Evolutionary conservation across 2,888 invertebrate species (phyloP).

Genomic region (Acrobasis consociella): DNA sequence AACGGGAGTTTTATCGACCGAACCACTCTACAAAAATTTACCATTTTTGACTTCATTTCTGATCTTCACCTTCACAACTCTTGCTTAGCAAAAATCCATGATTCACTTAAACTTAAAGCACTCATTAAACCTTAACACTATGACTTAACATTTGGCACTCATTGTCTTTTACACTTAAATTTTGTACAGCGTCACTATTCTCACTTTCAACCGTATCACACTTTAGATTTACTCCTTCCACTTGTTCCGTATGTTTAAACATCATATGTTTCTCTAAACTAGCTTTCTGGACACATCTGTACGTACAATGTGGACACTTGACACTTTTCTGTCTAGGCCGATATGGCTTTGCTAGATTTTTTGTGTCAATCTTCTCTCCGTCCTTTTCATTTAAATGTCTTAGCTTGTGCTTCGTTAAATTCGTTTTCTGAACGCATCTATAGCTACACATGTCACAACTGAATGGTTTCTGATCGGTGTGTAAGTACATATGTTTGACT

Average conservation of each 20-base stretch:
- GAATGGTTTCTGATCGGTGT: slow-evolving; percentile 77
- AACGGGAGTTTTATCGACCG: no score
- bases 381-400: slow-evolving; percentile 71
- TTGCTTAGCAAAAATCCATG: no score
- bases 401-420: slow-evolving; percentile 75
- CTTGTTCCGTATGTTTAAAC: slow-evolving; percentile 61
- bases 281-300: slow-evolving; percentile 72
- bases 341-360: slow-evolving; percentile 64
- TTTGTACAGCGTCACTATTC: slow-evolving; percentile 47
- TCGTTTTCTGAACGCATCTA: slow-evolving; percentile 76
- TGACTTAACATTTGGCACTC: slow-evolving; percentile 39
- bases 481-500: slow-evolving; percentile 79
- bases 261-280: slow-evolving; percentile 76
- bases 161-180: slow-evolving; percentile 59
- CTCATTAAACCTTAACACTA: slow-evolving; percentile 33
- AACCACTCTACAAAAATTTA: no score
- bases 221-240: slow-evolving; percentile 40
- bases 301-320: slow-evolving; percentile 67
- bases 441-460: slow-evolving; percentile 76
- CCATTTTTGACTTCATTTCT: no score
- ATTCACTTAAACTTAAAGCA: slow-evolving; percentile 10
- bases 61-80: no score
- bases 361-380: slow-evolving; percentile 55
- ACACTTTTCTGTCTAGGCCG: slow-evolving; percentile 71
- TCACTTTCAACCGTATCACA: slow-evolving; percentile 35